Evolutionary conservation across 2,113 vertebrate species (phyloP), one percentile per base, ranked within the genome.

Genomic region (Platysteira castanea): DNA sequence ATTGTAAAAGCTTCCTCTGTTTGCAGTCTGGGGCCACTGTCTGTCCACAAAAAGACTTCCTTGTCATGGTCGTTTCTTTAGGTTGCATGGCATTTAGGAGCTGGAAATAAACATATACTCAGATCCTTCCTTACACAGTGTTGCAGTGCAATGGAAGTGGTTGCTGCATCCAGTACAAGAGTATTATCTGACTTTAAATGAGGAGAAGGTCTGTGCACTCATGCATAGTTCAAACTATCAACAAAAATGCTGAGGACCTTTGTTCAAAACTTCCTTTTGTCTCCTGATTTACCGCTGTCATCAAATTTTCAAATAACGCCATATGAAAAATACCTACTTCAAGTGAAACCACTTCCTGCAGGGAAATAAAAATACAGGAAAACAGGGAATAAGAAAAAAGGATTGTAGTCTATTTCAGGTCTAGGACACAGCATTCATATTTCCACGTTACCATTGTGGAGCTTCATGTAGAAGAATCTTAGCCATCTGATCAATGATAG

Each of bases 1-100:
- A 92, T 71, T 78, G 79, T 86, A 96, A 94, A 94, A 93, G 84
- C 68, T 83, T 94, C 90, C 47, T 84, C 89, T 91, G 78, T 87
- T 89, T 88, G 82, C 90, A 93, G 78, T 91, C 88, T 94, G 84
- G 61, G 90, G 90, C 83, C 93, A 95, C 93, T 84, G 69, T 71
- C 89, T 87, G 49, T 89, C 65, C 77, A 92, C 57, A 94, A 88
- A 96, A 95, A 93, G 56, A 80, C 59, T 90, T 92, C 49, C 91
- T 90, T 75, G 86, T 87, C 76, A 79, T 84, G 90, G 76, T 69
- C 52, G 64, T 95, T 96, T 95, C 90, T 89, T 93, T 84, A 86
- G 39, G 47, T 84, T 63, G 56, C 57, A 84, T 6, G 24, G 52
- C 73, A 78, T 87, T 92, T 84, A 84, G 56, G 68, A 67, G 80